Conservation (phyloP, 2,888 invertebrate genomes). For the Laothoe populi region DNA sequence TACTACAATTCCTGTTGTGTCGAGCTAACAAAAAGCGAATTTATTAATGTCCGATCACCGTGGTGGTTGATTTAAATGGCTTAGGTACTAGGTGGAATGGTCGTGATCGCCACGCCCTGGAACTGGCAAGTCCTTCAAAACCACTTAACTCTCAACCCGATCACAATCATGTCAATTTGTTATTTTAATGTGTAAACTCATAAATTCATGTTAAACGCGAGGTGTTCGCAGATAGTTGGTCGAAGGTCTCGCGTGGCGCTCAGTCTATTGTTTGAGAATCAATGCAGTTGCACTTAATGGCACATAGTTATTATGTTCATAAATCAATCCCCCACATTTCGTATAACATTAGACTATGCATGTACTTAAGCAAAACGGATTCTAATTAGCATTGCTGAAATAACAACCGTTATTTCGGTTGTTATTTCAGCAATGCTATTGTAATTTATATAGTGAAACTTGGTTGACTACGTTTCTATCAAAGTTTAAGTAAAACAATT, state of each 20-base stretch:
- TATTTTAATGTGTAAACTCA: slow-evolving; percentile 69
- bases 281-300: slow-evolving; percentile 58
- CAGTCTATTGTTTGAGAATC: slow-evolving; percentile 61
- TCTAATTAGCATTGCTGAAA: slow-evolving; percentile 21
- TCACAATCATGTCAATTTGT: slow-evolving; percentile 71
- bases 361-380: slow-evolving; percentile 18
- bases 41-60: slow-evolving; percentile 59
- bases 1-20: not conserved
- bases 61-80: slow-evolving; percentile 33
- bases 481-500: slow-evolving; percentile 4
- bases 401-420: not conserved
- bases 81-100: slow-evolving; percentile 46
- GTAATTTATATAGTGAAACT: slow-evolving; percentile 2
- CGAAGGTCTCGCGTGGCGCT: slow-evolving; percentile 63
- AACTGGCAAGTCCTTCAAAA: slow-evolving; percentile 67
- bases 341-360: slow-evolving; percentile 27
- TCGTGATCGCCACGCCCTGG: slow-evolving; percentile 78
- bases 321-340: slow-evolving; percentile 36
- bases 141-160: slow-evolving; percentile 63
- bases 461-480: slow-evolving; percentile 8
- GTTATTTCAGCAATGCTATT: too few relatives aligned
- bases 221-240: slow-evolving; percentile 54
- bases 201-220: slow-evolving; percentile 60
- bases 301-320: slow-evolving; percentile 53
- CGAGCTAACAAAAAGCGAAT: slow-evolving; percentile 59